Conservation (phyloP, 2,888 invertebrate species). For the Julus scandinavius region DNA sequence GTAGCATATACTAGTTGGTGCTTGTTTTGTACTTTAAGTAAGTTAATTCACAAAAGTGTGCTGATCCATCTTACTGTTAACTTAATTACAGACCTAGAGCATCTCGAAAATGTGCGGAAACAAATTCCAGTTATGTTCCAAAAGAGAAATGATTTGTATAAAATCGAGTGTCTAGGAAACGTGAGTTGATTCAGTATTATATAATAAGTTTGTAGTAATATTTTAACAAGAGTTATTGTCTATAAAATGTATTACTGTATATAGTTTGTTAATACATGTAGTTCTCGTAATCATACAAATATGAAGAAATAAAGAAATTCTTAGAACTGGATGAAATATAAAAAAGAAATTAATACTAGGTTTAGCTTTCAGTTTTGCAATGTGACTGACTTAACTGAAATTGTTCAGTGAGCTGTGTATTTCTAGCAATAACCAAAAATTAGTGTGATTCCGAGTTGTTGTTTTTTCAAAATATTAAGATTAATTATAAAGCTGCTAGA, state of each 20-base stretch:
- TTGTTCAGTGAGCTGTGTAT: not conserved
- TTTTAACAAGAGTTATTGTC: not conserved
- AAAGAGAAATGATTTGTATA: slow-evolving; percentile 78
- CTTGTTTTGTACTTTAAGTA: too few relatives aligned
- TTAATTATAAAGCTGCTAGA: too few relatives aligned
- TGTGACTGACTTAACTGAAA: not conserved
- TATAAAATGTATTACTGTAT: not conserved
- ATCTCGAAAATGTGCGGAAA: slow-evolving; percentile 79
- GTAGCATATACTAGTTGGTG: too few relatives aligned
- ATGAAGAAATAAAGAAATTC: too few relatives aligned
- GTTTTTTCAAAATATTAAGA: too few relatives aligned
- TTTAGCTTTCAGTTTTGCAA: not conserved
- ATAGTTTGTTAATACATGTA: not conserved
- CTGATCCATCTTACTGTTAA: not conserved
- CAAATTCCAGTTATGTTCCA: slow-evolving; percentile 85
- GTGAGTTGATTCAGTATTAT: not conserved
- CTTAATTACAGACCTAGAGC: slow-evolving; percentile 73
- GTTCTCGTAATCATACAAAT: not conserved
- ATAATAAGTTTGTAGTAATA: not conserved
- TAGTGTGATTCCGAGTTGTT: not conserved
- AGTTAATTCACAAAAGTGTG: not conserved
- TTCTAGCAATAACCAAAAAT: not conserved
- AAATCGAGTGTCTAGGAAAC: not conserved
- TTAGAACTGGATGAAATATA: too few relatives aligned
- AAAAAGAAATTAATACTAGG: too few relatives aligned